Evolutionary conservation across 1,140 invertebrate species (phyloP).

Genomic region (Odontomachus brunneus): DNA sequence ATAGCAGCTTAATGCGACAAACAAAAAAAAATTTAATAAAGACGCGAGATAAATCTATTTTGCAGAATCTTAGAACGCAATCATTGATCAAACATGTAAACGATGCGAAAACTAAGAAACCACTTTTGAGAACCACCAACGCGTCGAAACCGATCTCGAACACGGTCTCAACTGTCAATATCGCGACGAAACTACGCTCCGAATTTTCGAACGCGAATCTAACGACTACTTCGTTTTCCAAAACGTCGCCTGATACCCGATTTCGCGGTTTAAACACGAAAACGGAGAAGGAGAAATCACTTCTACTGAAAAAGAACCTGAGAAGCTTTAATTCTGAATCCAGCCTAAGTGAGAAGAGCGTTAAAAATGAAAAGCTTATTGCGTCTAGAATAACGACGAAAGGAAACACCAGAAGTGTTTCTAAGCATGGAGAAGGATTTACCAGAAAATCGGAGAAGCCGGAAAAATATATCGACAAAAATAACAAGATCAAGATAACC

Average conservation of each 20-base stretch:
- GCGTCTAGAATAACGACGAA: not conserved
- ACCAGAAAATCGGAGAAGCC: not conserved
- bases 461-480: conserved; percentile 21
- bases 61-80: conserved; percentile 29
- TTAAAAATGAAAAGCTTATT: not conserved
- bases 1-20: not conserved
- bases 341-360: not conserved
- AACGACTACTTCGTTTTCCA: not conserved
- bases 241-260: conserved; percentile 24
- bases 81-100: not conserved
- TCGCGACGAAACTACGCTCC: not conserved
- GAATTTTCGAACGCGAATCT: not conserved
- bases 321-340: not conserved
- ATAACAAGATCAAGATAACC: not conserved
- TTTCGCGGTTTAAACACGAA: not conserved
- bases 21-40: conserved; percentile 3
- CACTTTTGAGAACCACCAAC: not conserved
- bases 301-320: not conserved
- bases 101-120: conserved; percentile 13
- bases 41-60: not conserved
- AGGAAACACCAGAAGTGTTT: not conserved
- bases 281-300: not conserved
- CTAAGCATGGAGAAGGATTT: not conserved
- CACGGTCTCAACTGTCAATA: not conserved
- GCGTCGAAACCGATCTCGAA: not conserved